Conservation (phyloP, 2,113 vertebrate genomes). For the Epinephelus cyanopodus region DNA sequence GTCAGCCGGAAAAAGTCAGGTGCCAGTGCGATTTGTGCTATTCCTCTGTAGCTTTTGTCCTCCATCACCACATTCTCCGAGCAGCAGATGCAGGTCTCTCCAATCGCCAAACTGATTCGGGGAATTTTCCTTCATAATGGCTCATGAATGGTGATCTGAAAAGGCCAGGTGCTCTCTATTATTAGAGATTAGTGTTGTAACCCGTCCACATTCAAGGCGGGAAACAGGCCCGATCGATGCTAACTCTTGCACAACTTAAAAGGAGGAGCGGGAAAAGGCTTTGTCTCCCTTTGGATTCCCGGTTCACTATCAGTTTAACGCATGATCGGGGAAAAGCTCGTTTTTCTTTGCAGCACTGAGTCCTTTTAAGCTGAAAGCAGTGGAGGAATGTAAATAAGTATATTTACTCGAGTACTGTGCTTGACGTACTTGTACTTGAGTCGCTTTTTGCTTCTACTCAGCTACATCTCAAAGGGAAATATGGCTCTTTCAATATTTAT, state of each 20-base stretch:
- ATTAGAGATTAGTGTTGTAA: constrained; percentile 63
- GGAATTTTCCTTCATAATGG: constrained; percentile 70
- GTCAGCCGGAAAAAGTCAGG: constrained; percentile 83
- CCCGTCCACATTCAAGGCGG: constrained; percentile 42
- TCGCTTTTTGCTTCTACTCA: neutral
- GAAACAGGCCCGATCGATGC: constrained; percentile 46
- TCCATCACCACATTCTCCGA: constrained; percentile 72
- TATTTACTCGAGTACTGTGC: neutral
- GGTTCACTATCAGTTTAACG: constrained; percentile 81
- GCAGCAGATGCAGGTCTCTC: constrained; percentile 48
- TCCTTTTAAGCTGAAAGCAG: constrained; percentile 30
- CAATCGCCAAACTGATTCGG: constrained; percentile 43
- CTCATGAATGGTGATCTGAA: constrained; percentile 74
- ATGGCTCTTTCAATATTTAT: neutral
- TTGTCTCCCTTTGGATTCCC: constrained; percentile 75
- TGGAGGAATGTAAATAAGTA: constrained; percentile 11
- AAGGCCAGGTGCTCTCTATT: constrained; percentile 83
- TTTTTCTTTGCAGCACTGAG: constrained; percentile 40
- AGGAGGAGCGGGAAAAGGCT: constrained; percentile 67
- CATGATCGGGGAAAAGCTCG: constrained; percentile 78
- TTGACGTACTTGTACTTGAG: too few species aligned
- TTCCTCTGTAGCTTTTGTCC: constrained; percentile 83
- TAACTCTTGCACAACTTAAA: constrained; percentile 82
- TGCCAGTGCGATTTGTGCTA: constrained; percentile 76
- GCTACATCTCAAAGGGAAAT: neutral